phyloP scores from a whole-genome alignment of 2,113 vertebrate species.

The Hyperopisus bebe region DNA sequence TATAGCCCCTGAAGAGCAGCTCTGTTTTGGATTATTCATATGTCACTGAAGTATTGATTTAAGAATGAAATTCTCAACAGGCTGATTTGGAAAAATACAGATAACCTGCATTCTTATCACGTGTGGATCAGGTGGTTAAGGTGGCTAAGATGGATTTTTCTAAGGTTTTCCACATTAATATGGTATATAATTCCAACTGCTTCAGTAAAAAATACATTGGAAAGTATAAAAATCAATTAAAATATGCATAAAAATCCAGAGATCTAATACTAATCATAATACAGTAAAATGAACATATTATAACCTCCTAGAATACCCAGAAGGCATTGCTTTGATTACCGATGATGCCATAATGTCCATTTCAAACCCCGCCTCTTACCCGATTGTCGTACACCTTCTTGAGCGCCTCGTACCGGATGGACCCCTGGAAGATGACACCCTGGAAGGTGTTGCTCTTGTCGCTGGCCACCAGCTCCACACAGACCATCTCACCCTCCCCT shows the following conservation, averaged over 20 bases:
- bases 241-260: background rate
- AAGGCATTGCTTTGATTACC: background rate
- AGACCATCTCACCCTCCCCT: constrained; percentile 97
- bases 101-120: background rate
- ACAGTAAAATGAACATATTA: background rate
- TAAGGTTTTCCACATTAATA: background rate
- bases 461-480: constrained; percentile 94
- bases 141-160: background rate
- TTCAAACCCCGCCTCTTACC: constrained; percentile 56
- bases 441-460: constrained; percentile 94
- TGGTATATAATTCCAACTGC: background rate
- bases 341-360: background rate
- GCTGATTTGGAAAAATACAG: background rate
- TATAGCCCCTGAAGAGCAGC: background rate
- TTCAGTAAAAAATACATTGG: background rate
- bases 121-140: background rate
- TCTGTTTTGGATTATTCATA: background rate
- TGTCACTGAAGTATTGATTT: background rate
- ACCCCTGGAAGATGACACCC: constrained; percentile 96
- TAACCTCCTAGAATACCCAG: background rate
- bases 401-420: constrained; percentile 94
- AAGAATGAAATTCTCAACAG: background rate
- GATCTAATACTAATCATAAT: background rate
- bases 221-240: background rate
- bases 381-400: constrained; percentile 98